These are phyloP conservation scores for Anseranas semipalmata DNA, from an alignment of 2,113 vertebrate genomes.

Conservation along the genomic window DNA sequence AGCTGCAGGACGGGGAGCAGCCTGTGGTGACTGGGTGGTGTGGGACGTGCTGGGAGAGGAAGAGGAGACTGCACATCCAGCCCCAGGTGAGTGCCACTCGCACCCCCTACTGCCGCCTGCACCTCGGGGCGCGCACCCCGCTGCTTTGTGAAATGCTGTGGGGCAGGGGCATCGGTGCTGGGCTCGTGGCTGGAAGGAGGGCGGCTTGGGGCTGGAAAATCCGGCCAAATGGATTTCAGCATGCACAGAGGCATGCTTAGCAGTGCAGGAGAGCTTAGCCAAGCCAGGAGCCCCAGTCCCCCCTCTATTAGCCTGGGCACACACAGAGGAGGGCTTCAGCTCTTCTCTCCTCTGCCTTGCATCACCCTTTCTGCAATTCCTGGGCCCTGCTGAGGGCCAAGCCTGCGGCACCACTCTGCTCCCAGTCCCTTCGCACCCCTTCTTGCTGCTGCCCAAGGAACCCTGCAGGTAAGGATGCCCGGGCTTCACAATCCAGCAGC, in stretches of 20 bases:
- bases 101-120: not conserved
- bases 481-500: not conserved
- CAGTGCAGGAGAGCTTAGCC: rapidly evolving
- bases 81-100: conserved; percentile 18
- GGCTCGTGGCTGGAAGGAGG: not conserved
- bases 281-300: rapidly evolving
- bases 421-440: not conserved
- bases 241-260: rapidly evolving
- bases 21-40: not conserved
- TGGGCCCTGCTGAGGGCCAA: rapidly evolving
- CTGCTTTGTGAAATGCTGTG: not conserved
- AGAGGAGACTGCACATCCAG: not conserved
- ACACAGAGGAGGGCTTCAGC: not conserved
- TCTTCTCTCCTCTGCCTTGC: not conserved
- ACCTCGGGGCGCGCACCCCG: rapidly evolving
- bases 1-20: not conserved
- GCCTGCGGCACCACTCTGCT: rapidly evolving
- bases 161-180: rapidly evolving
- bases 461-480: rapidly evolving
- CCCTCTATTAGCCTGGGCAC: not conserved
- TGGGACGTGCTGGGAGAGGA: not conserved
- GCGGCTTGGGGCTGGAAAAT: not conserved
- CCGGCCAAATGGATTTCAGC: not conserved
- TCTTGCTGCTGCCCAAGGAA: not conserved
- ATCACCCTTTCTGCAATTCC: rapidly evolving